Evolutionary conservation across 1,140 invertebrate species (phyloP).

Genomic region (Pseudoatta argentina): DNA sequence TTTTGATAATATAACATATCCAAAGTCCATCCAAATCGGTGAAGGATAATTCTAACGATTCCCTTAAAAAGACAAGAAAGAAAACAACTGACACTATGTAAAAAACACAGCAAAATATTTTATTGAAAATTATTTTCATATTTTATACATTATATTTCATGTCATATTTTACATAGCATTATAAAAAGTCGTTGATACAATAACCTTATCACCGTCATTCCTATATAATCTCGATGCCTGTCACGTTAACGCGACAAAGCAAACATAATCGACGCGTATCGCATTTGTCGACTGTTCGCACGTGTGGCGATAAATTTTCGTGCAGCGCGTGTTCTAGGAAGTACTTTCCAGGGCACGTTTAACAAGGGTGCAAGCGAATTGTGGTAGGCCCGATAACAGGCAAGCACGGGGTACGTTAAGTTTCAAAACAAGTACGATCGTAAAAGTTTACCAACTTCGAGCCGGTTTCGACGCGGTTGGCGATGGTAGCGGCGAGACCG

Average conservation of each 20-base stretch:
- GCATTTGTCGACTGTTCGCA: constrained; percentile 62
- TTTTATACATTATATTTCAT: constrained; percentile 30
- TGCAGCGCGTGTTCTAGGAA: constrained; percentile 24
- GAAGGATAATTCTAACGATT: too few relatives aligned
- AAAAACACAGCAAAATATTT: constrained; percentile 48
- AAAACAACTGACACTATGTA: not conserved
- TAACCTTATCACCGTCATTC: constrained; percentile 4
- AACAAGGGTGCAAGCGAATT: constrained; percentile 58
- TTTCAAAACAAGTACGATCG: constrained; percentile 72
- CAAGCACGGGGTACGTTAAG: constrained; percentile 68
- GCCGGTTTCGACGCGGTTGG: constrained; percentile 40
- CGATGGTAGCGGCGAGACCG: constrained; percentile 45
- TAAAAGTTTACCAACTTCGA: constrained; percentile 73
- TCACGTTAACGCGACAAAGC: constrained; percentile 32
- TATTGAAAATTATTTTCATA: constrained; percentile 48
- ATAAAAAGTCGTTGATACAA: constrained; percentile 49
- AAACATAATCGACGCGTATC: constrained; percentile 57
- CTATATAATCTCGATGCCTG: constrained; percentile 2
- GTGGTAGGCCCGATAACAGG: constrained; percentile 66
- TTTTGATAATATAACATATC: too few relatives aligned
- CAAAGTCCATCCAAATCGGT: too few relatives aligned
- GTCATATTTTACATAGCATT: constrained; percentile 43
- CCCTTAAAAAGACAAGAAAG: not conserved
- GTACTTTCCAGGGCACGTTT: constrained; percentile 69
- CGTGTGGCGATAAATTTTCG: constrained; percentile 72